Evolutionary conservation across 2,888 invertebrate genomes (phyloP), one percentile per base, ranked within the genome.

Genomic region (Andrena trimmerana): DNA sequence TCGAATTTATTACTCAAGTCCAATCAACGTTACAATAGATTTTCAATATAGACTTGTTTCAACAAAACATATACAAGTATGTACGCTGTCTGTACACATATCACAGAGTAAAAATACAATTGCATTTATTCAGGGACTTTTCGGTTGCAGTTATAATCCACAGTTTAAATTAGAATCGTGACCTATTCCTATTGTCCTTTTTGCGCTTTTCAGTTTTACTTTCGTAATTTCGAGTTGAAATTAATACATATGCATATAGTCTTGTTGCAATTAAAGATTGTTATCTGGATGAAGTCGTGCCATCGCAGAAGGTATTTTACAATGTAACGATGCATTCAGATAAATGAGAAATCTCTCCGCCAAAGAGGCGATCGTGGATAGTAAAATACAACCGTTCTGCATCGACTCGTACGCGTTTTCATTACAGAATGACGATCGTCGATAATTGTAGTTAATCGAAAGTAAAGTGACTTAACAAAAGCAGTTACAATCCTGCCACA

Each of bases 31-130:
- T 81, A 81, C 81, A 81, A 66, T 79, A 74, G 33, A 70, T 81
- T 73, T 79, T 60, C 65, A 66, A 8, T 79, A 69, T 52, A 79
- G 73, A 74, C 54, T 50, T 54, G 33, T 66, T 69, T 70, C 73
- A 79, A 81, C 65, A 66, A 74, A 81, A 79, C 59, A 78, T 78
- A 71, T 71, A 70, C 62, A 62, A 62, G 60, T 63, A 63, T 27
- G 66, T 81, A 69, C 63, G 73, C 71, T 66, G 52, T 68, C 69
- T 73, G 73, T 81, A 81, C 52, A 66, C 65, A 27, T 81, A 81
- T 81, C 81, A 81, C 81, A 81, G 81, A 81, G 73, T 81, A 81
- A 79, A 81, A 79, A 81, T 79, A 81, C 69, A 81, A 33, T 81
- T 81, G 73, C 54, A 70, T 81, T 66, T 70, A 57, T 81, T 52